A percentile compares a stretch with the other conserved stretches of the same genome.
phyloP scores from a whole-genome alignment of 2,797 vertebrate genomes.

The Babyrousa celebensis region DNA sequence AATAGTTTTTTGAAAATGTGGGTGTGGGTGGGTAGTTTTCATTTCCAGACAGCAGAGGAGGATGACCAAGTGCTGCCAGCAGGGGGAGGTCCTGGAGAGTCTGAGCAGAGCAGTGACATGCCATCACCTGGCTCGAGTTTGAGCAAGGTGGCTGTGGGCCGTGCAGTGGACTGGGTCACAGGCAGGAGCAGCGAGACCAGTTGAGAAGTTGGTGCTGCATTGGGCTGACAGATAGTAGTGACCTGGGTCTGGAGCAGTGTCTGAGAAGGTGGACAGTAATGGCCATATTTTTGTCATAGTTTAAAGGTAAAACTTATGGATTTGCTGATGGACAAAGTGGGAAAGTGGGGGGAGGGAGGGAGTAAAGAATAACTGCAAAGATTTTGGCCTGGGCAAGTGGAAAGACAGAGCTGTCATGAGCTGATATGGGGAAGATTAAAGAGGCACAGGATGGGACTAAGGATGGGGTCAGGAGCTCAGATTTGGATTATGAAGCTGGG shows the following conservation, averaged over 20 bases:
- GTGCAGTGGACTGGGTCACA: fast-evolving
- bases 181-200: neutral
- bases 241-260: neutral
- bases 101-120: neutral
- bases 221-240: neutral
- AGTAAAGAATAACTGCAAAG: neutral
- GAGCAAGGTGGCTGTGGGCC: neutral
- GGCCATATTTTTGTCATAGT: neutral
- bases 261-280: neutral
- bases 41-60: neutral
- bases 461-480: neutral
- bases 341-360: neutral
- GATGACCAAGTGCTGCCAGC: neutral
- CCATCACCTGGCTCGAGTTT: neutral
- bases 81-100: fast-evolving
- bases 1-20: neutral
- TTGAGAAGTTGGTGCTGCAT: no score
- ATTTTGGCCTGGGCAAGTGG: neutral
- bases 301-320: neutral
- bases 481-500: neutral
- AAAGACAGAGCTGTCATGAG: neutral
- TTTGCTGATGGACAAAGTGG: neutral
- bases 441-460: neutral
- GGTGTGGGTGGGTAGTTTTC: neutral
- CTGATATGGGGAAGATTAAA: neutral